phyloP scores from a whole-genome alignment of 2,888 invertebrate species.

The Diplolepis rosae region DNA sequence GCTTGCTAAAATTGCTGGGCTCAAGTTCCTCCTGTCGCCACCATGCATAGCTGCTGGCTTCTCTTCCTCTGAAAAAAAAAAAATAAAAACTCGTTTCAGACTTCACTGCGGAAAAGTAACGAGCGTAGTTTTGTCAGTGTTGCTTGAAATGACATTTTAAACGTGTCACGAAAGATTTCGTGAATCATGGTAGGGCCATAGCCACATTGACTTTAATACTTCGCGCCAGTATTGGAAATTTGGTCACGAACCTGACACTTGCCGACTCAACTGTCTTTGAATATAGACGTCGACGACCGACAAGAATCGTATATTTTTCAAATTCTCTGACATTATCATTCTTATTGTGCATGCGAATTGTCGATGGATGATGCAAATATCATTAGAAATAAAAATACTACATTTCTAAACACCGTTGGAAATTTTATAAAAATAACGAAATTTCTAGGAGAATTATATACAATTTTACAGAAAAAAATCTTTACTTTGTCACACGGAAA shows the following conservation, averaged over 20 bases:
- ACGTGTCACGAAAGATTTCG: constrained; percentile 37
- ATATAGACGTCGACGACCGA: constrained; percentile 16
- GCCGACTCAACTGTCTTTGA: not conserved
- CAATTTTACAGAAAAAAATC: too few relatives aligned
- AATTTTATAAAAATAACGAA: too few relatives aligned
- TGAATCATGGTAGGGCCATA: not conserved
- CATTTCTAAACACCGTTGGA: too few relatives aligned
- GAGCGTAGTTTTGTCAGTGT: not conserved
- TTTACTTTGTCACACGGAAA: too few relatives aligned
- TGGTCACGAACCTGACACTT: constrained; percentile 33
- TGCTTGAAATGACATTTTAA: constrained; percentile 48
- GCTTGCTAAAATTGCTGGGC: constrained; percentile 69
- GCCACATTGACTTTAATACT: constrained; percentile 28
- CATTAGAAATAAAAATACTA: not conserved
- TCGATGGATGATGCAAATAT: not conserved
- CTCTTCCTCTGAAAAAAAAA: constrained; percentile 66
- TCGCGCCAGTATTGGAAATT: constrained; percentile 9
- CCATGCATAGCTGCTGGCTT: constrained; percentile 72
- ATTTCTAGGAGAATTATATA: too few relatives aligned
- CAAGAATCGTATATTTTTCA: constrained; percentile 13
- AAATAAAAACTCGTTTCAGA: constrained; percentile 53
- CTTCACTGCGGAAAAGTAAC: not conserved
- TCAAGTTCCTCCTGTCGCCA: constrained; percentile 69
- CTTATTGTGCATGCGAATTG: constrained; percentile 2
- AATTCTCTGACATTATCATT: constrained; percentile 11